Evolutionary conservation across 2,888 invertebrate species (phyloP), one percentile per base, ranked within the genome.

Genomic region (Germaria angustata): DNA sequence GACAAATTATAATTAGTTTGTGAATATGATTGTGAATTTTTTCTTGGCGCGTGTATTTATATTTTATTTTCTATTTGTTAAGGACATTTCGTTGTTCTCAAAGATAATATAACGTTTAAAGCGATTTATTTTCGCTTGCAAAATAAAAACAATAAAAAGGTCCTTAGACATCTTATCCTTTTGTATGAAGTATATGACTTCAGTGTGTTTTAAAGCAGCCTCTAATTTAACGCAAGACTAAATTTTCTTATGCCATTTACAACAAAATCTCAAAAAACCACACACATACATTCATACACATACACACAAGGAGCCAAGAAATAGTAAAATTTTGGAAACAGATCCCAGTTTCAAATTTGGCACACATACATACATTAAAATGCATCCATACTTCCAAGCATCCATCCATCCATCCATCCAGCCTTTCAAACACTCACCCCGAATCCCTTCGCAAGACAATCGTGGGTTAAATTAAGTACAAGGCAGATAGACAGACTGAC

Each of bases 191-290:
- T 65, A 53, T 66, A 71, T 61, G 46, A 65, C 66, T 66, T 76
- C 41, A 71, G 76, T 82, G 75, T 82, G 66, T 82, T 79, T 65
- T 41, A 69, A 69, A 57, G 69, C 79, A 76, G 82, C 82, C 82
- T 82, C 82, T 82, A 82, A 82, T 82, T 82, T 79, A 82, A 82
- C 79, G 82, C 82, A 76, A 82, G 82, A 82, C 82, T 82, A 20
- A 76, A 76, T 76, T 79, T 82, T 72, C 71, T 76, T 76, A 65
- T 71, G 65, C 63, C 69, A 79, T 75, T 76, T 79, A 46, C 75
- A 75, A 71, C 66, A 44, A 66, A 71, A 63, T 41, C 7, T 7
- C 41, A 69, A 77, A 66, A 17, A 53, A 51, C 2, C 32, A 55
- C 39, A 61, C 63, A n/a, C 4, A 11, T 22, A 28, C 6, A 28